A percentile compares a stretch with the other conserved stretches of the same genome.
These are phyloP conservation scores for Cisticola juncidis DNA, from an alignment of 2,113 vertebrate species.

Conservation along the genomic window DNA sequence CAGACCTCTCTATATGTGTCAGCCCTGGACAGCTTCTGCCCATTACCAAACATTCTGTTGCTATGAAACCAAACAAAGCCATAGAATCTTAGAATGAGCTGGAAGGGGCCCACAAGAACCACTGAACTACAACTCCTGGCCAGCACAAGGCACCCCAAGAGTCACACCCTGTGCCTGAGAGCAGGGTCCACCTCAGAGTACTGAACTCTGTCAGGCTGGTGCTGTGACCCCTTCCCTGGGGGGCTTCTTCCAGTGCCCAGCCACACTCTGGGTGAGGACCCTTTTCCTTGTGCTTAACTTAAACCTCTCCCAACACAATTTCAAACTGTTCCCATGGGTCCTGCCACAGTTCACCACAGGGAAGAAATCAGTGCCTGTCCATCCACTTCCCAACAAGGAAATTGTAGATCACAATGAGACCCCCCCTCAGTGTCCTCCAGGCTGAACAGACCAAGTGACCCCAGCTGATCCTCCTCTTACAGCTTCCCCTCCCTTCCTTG, in stretches of 20 bases:
- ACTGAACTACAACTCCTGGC: not conserved
- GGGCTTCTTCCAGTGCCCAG: not conserved
- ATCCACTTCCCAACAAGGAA: not conserved
- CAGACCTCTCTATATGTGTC: not conserved
- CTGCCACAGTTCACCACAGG: not conserved
- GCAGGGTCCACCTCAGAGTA: not conserved
- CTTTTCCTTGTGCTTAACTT: not conserved
- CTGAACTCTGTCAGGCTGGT: not conserved
- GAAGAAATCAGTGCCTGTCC: not conserved
- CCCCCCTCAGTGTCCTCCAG: no score
- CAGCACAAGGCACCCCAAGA: not conserved
- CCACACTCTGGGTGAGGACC: not conserved
- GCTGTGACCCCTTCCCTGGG: not conserved
- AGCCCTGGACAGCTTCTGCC: not conserved
- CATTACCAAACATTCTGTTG: not conserved
- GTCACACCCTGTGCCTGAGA: not conserved
- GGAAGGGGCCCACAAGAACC: not conserved
- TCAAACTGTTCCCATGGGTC: rapidly evolving
- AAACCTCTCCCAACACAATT: not conserved
- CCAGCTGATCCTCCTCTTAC: rapidly evolving
- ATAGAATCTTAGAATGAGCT: not conserved
- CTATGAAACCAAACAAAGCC: not conserved
- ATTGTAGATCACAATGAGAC: rapidly evolving
- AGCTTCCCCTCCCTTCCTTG: rapidly evolving
- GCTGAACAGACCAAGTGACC: not conserved